Conservation (phyloP, 2,888 invertebrate species). For the Cerceris ruficornis region DNA sequence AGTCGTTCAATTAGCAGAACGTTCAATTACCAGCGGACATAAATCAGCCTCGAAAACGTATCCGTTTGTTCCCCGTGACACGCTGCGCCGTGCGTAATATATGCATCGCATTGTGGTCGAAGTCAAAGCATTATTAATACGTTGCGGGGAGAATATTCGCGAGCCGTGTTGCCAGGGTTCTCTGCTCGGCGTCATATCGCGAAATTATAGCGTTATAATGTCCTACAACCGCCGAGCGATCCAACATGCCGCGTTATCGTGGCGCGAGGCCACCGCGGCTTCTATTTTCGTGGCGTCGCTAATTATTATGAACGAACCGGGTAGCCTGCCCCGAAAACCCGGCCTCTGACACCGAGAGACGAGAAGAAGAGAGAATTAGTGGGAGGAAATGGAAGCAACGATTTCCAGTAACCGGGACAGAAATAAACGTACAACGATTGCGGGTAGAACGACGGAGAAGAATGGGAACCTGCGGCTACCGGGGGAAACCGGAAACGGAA, state of each 20-base stretch:
- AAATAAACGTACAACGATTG: too few relatives aligned
- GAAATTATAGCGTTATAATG: constrained; percentile 57
- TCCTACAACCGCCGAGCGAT: constrained; percentile 14
- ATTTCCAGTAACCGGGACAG: too few relatives aligned
- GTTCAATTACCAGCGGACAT: constrained; percentile 52
- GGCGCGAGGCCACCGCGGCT: not conserved
- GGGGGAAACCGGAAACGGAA: too few relatives aligned
- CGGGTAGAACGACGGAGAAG: too few relatives aligned
- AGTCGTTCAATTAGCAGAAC: constrained; percentile 43
- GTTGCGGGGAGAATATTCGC: constrained; percentile 58
- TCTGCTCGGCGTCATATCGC: constrained; percentile 35
- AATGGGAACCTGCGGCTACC: too few relatives aligned
- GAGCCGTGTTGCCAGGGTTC: constrained; percentile 39
- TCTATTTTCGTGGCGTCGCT: constrained; percentile 73
- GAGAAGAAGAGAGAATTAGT: not conserved
- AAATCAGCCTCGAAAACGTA: constrained; percentile 51
- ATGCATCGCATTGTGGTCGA: constrained; percentile 60
- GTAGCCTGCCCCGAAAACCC: not conserved
- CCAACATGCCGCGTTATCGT: constrained; percentile 16
- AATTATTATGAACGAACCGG: constrained; percentile 73
- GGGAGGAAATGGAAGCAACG: not conserved
- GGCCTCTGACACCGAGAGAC: not conserved
- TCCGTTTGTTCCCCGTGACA: constrained; percentile 53
- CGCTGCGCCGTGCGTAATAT: constrained; percentile 52
- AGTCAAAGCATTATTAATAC: constrained; percentile 68